phyloP scores from a whole-genome alignment of 2,888 invertebrate species.

The Elaeidobius kamerunicus region DNA sequence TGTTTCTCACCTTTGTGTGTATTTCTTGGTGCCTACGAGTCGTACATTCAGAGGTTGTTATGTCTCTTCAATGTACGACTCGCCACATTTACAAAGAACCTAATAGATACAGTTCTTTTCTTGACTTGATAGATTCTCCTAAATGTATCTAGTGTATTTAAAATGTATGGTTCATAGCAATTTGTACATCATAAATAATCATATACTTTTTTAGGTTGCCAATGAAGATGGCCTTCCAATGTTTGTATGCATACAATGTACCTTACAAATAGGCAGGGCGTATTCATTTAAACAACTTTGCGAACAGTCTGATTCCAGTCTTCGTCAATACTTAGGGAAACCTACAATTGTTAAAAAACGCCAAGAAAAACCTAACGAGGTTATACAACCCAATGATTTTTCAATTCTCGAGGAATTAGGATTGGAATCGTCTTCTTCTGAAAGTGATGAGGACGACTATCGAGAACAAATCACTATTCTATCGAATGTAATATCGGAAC shows the following conservation, averaged over 20 bases:
- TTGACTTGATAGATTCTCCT: no score
- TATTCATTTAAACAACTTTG: constrained; percentile 52
- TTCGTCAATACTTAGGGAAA: constrained; percentile 49
- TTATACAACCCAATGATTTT: constrained; percentile 13
- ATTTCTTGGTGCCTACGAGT: no score
- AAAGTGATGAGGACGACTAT: constrained; percentile 42
- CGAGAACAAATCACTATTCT: constrained; percentile 42
- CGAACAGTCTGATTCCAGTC: constrained; percentile 50
- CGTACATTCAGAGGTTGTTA: no score
- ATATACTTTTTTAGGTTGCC: constrained; percentile 46
- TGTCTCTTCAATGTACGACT: no score
- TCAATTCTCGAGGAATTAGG: constrained; percentile 15
- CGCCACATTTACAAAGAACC: no score
- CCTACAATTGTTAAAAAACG: constrained; percentile 41
- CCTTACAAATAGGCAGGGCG: constrained; percentile 50
- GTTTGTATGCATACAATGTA: constrained; percentile 51
- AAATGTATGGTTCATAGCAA: no score
- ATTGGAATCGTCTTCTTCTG: constrained; percentile 20
- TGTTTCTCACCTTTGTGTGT: no score
- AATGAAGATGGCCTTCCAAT: constrained; percentile 50
- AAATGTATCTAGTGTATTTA: no score
- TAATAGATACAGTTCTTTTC: no score
- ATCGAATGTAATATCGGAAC: constrained; percentile 1
- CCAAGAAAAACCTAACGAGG: background rate
- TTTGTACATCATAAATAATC: no score